phyloP scores from a whole-genome alignment of 1,140 invertebrate genomes.

The Proales similis region DNA sequence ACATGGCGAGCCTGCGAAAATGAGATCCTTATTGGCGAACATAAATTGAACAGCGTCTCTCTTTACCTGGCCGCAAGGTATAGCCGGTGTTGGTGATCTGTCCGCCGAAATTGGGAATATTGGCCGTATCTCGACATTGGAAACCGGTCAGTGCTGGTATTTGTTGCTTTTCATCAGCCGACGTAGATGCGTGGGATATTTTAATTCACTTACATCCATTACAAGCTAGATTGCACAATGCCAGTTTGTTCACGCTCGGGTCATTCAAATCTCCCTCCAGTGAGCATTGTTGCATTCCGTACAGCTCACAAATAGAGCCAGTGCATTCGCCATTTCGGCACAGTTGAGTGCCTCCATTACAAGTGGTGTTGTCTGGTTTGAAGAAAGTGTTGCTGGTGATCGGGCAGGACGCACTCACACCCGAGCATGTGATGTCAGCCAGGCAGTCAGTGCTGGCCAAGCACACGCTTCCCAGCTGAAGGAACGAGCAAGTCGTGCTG shows the following conservation, averaged over 20 bases:
- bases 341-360: constrained; percentile 29
- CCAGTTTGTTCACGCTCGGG: constrained; percentile 12
- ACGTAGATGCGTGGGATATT: background rate
- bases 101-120: constrained; percentile 13
- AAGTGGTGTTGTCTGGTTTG: constrained; percentile 8
- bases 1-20: constrained; percentile 75
- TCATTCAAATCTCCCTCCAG: constrained; percentile 16
- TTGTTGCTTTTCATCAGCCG: background rate
- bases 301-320: constrained; percentile 21
- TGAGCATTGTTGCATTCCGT: constrained; percentile 12
- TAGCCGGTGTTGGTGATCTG: too few species aligned
- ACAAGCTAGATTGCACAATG: constrained; percentile 9
- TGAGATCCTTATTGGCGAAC: background rate
- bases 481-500: constrained; percentile 8
- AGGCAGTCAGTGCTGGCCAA: constrained; percentile 11
- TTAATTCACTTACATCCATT: constrained; percentile 8
- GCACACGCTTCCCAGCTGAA: background rate
- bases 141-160: background rate
- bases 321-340: constrained; percentile 31
- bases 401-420: constrained; percentile 11
- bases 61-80: constrained; percentile 27
- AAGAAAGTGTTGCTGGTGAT: background rate
- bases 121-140: constrained; percentile 9
- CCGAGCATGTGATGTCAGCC: constrained; percentile 12
- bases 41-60: too few species aligned